phyloP scores from a whole-genome alignment of 2,113 vertebrate genomes.

The Erpornis zantholeuca region DNA sequence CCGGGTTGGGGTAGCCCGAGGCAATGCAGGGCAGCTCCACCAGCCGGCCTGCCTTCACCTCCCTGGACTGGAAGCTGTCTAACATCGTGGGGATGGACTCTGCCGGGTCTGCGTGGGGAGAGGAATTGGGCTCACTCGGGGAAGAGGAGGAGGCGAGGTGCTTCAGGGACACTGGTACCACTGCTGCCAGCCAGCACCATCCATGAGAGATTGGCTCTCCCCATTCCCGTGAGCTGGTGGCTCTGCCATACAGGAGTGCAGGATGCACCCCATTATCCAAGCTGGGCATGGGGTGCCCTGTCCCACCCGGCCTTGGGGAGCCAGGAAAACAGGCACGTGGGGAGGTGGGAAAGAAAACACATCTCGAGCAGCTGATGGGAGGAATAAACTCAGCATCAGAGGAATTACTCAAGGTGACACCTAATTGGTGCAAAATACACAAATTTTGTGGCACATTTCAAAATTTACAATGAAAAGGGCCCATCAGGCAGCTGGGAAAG shows the following conservation, averaged over 20 bases:
- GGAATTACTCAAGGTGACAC: constrained; percentile 72
- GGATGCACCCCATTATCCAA: not conserved
- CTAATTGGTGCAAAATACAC: constrained; percentile 75
- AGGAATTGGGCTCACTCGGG: fast-evolving
- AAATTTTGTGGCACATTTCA: constrained; percentile 64
- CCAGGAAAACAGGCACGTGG: not conserved
- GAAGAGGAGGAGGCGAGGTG: not conserved
- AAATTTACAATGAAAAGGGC: constrained; percentile 71
- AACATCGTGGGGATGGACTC: constrained; percentile 92
- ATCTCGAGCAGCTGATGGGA: not conserved
- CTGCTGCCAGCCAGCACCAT: fast-evolving
- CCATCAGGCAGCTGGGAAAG: constrained; percentile 38
- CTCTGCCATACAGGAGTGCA: not conserved
- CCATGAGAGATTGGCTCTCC: fast-evolving
- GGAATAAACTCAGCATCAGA: constrained; percentile 40
- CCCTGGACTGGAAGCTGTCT: constrained; percentile 93
- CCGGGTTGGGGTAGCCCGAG: constrained; percentile 93
- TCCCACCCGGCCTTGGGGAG: not conserved
- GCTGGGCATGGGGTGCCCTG: fast-evolving
- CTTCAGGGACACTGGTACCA: not conserved
- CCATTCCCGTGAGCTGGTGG: fast-evolving
- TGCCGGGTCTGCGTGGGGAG: constrained; percentile 79
- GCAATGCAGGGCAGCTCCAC: constrained; percentile 94
- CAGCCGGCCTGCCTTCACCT: constrained; percentile 83
- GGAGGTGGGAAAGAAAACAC: not conserved